Percentiles rank a stretch among this genome's conserved stretches.
phyloP scores from a whole-genome alignment of 2,888 invertebrate species.

The Orthosia gracilis region DNA sequence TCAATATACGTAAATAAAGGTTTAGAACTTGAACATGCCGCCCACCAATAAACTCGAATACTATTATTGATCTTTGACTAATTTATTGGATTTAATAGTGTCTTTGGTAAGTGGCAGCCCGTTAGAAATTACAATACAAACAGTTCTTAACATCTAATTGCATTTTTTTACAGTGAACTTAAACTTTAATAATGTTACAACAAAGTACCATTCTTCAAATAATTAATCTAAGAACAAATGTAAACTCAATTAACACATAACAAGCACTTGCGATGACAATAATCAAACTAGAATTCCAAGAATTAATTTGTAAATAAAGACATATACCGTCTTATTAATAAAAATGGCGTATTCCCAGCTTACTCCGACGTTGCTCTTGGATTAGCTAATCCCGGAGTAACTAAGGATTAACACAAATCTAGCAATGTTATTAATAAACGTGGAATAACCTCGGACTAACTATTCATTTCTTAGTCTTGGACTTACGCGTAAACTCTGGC shows the following conservation, averaged over 20 bases:
- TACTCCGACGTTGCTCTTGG: too few species aligned
- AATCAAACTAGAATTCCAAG: not conserved
- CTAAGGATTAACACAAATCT: too few species aligned
- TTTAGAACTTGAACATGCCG: slow-evolving; percentile 15
- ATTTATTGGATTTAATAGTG: not conserved
- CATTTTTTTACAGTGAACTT: not conserved
- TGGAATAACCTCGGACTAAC: too few species aligned
- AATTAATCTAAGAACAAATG: not conserved
- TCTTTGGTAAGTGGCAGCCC: not conserved
- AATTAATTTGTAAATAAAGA: slow-evolving; percentile 1
- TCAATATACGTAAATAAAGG: too few species aligned
- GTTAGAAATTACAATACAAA: slow-evolving; percentile 4
- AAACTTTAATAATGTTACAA: not conserved
- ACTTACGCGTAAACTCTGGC: too few species aligned
- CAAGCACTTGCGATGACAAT: slow-evolving; percentile 5
- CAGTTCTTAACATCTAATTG: not conserved
- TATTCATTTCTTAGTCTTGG: too few species aligned
- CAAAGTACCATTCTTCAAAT: not conserved
- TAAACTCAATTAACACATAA: not conserved
- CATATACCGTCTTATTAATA: too few species aligned
- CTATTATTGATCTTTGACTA: not conserved
- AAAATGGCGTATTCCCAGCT: too few species aligned
- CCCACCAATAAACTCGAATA: slow-evolving; percentile 9
- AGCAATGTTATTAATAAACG: too few species aligned
- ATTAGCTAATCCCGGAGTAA: too few species aligned